Base-by-base conservation (phyloP, 2,113 vertebrate species). In the Embiotoca jacksoni region DNA sequence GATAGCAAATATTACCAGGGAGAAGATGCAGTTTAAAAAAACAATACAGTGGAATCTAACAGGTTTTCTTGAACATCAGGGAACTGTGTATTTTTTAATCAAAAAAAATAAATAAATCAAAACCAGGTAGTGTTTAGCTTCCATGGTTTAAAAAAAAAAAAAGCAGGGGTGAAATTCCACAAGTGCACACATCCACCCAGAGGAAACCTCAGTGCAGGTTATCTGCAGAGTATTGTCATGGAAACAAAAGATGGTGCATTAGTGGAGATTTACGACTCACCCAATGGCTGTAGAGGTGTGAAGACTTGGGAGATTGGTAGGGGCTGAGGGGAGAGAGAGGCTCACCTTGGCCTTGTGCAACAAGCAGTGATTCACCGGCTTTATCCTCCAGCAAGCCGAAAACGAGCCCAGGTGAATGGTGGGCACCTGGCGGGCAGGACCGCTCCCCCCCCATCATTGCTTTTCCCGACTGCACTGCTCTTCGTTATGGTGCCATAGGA, bases 171-270 rank as follows among this genome's bases (percentile, higher is more conserved):
- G 67, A 88, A 57, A 62, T 70, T 61, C 76, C 65, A 81, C 70
- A 76, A 75, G 81, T 39, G 23, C 80, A 74, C 47, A 79, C 65
- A 62, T 80, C 72, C 62, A 75, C 54, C 79, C 74, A 54, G 63
- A 81, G 82, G 71, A 86, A 83, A 89, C 78, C 85, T 84, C 76
- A 46, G 70, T 0, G 33, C 68, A 82, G 80, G 91, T 87, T 71
- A 84, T 80, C 84, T 85, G 91, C 76, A 85, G 85, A 88, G 81
- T 73, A 94, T 93, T 85, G 93, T 91, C 92, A 94, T 93, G 91
- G 93, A 92, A 93, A 95, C 91, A 92, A 91, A 88, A 89, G 72
- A 86, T 62, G 78, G 73, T 75, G 74, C 64, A 82, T 79, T 55
- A 72, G 80, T 81, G 59, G 81, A 84, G 85, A 91, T 85, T 82